Conservation (phyloP, 92 coral and sea anemone genomes). For the Palythoa grandis region DNA sequence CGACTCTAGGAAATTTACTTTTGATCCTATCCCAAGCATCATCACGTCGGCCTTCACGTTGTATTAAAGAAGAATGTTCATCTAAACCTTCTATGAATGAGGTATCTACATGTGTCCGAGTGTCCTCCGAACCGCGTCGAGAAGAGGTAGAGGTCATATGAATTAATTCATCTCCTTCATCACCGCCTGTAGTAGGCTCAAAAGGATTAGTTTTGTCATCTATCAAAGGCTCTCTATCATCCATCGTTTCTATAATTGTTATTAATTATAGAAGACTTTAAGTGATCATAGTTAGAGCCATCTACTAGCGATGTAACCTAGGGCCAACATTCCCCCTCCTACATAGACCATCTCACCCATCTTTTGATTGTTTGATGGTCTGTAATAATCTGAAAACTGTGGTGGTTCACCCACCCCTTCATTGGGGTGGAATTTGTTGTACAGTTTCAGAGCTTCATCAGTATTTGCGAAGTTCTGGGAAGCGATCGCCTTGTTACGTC, state of each 20-base stretch:
- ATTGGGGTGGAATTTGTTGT: background rate
- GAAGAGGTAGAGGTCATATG: background rate
- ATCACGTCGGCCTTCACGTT: no score
- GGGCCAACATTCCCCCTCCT: no score
- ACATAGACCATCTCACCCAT: no score
- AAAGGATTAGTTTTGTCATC: background rate
- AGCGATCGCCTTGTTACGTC: background rate
- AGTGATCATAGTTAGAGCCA: background rate
- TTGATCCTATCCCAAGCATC: background rate
- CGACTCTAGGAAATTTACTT: background rate
- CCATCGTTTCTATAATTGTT: background rate
- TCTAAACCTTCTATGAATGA: background rate
- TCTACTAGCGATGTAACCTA: no score
- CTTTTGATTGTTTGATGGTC: no score
- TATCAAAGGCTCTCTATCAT: background rate
- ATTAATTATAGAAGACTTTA: no score
- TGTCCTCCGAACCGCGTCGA: background rate
- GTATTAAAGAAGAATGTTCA: no score
- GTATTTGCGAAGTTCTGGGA: slow-evolving; percentile 14
- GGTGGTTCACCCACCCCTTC: background rate
- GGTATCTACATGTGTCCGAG: background rate
- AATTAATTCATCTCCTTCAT: background rate
- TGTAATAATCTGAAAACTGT: slow-evolving; percentile 33
- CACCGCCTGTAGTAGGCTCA: background rate
- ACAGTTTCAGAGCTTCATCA: background rate